Base-by-base conservation (phyloP, 2,113 vertebrate species). In the Pteronura brasiliensis region DNA sequence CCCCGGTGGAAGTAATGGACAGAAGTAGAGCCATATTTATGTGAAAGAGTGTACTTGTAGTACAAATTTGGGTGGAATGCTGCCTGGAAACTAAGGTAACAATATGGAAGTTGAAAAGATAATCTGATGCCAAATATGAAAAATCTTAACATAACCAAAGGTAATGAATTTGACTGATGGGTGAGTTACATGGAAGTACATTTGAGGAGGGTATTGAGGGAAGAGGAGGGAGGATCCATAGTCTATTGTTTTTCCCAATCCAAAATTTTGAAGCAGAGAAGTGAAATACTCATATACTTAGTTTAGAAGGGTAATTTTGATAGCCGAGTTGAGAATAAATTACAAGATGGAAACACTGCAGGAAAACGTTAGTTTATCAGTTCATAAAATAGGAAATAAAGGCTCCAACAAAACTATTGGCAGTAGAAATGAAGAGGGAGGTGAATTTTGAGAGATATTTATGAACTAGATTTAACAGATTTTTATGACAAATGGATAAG, bases 381-480 rank as follows among this genome's bases (percentile, higher is more conserved):
- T 67, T 91, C 61, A 72, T 65, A 65, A 91, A 93, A 61, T 31
- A 80, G 65, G n/a, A 79, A 82, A 88, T 95, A 84, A 95, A 65
- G 61, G 13, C 61, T 84, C 67, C 31, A 71, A 42, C 11, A 49
- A 21, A 69, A n/a, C 23, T n/a, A 57, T 71, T 23, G 55, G 14
- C 29, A 76, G 34, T 47, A 25, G 15, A 5, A 80, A 67, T 71
- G n/a, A 59, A 67, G 34, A 57, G 11, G n/a, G 84, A 92, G 47
- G 15, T 55, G 29, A 61, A 4, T 27, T 55, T 4, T 34, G 55
- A 74, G 82, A 94, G 27, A 15, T 83, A 34, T 82, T 95, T 71
- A 71, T 87, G 59, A 83, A 59, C n/a, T 23, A 29, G 21, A 61
- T 55, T 29, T 57, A 47, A 49, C 6, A 61, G 21, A 61, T 4